Percentiles rank a stretch among this genome's conserved stretches.
These are phyloP conservation scores for Electrona antarctica DNA, from an alignment of 2,113 vertebrate genomes.

Conservation along the genomic window DNA sequence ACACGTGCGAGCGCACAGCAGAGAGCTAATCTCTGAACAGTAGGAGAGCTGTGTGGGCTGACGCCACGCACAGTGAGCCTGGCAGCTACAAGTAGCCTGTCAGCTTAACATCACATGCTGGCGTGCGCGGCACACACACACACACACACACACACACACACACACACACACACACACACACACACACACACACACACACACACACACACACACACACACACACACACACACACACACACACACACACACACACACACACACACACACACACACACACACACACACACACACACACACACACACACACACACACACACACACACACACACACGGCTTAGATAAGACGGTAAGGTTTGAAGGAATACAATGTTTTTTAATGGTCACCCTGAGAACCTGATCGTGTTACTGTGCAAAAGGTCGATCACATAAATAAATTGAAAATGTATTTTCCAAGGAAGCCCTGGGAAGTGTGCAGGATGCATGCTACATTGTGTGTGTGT, in stretches of 20 bases:
- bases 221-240: constrained; percentile 11
- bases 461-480: no score
- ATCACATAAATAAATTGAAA: neutral
- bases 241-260: constrained; percentile 3
- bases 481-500: no score
- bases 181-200: neutral
- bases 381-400: no score
- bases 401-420: neutral
- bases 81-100: constrained; percentile 19
- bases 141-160: neutral
- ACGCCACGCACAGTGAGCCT: neutral
- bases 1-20: neutral
- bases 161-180: constrained; percentile 12
- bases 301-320: constrained; percentile 15
- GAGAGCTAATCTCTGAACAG: constrained; percentile 4
- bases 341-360: no score
- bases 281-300: constrained; percentile 1
- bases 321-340: neutral
- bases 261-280: neutral
- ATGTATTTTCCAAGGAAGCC: neutral
- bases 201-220: neutral
- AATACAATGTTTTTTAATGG: no score
- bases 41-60: neutral
- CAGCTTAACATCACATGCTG: constrained; percentile 4
- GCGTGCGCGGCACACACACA: neutral